Percentiles rank a stretch among this genome's conserved stretches.
Conservation (phyloP, 1,140 invertebrate genomes). For the Brachionus asplanchnoidis region DNA sequence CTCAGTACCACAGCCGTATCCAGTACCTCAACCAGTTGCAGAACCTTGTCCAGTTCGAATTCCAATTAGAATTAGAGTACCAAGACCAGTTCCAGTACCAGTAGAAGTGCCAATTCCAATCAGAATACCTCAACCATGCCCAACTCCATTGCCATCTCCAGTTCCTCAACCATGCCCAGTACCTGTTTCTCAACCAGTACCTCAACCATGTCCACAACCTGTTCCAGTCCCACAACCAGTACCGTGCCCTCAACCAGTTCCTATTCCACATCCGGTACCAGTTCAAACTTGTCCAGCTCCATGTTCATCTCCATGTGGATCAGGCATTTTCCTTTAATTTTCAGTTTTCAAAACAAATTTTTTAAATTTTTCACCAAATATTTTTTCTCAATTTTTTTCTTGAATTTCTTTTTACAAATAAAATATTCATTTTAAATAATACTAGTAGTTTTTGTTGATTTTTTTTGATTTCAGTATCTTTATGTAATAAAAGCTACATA, state of each 20-base stretch:
- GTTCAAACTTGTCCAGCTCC: neutral
- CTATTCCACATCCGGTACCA: neutral
- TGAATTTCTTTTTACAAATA: too few species aligned
- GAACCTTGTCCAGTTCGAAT: neutral
- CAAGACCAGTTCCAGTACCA: constrained; percentile 13
- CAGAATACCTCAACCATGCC: neutral
- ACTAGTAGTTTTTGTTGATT: too few species aligned
- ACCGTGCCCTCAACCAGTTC: neutral
- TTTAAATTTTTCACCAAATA: too few species aligned
- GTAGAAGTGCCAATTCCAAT: neutral
- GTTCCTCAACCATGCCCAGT: neutral
- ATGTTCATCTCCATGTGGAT: neutral
- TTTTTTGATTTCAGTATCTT: too few species aligned
- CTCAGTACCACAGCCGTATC: neutral
- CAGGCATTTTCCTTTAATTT: neutral
- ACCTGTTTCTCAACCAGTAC: neutral
- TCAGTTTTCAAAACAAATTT: neutral
- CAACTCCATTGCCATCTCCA: neutral
- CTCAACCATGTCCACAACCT: neutral
- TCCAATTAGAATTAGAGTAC: constrained; percentile 19
- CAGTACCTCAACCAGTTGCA: neutral
- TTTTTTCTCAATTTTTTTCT: too few species aligned
- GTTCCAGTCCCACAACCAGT: neutral
- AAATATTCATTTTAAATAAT: too few species aligned
- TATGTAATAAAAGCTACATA: too few species aligned